These are phyloP conservation scores for Tetanocera ferruginea DNA, from an alignment of 2,888 invertebrate genomes.

Conservation along the genomic window DNA sequence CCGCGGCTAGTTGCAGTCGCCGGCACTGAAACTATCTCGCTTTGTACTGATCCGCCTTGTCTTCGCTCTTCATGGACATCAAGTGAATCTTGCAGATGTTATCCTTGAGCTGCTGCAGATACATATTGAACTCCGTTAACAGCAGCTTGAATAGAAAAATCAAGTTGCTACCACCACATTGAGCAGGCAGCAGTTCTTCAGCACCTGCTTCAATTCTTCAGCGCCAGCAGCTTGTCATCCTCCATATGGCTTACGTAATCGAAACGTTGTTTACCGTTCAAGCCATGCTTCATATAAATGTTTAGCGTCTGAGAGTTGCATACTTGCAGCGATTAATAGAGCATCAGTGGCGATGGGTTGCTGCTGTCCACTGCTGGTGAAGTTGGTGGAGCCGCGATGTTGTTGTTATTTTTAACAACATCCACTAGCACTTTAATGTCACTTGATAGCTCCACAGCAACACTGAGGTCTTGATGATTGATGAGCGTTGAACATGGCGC, in stretches of 20 bases:
- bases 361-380: neutral
- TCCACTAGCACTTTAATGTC: neutral
- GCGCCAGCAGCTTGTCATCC: constrained; percentile 52
- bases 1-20: neutral
- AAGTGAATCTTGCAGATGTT: constrained; percentile 48
- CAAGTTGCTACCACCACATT: constrained; percentile 47
- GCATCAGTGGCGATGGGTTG: neutral
- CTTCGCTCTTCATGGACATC: constrained; percentile 46
- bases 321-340: neutral
- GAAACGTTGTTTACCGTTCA: constrained; percentile 42
- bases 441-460: constrained; percentile 47
- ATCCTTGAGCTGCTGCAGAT: constrained; percentile 41
- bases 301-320: neutral
- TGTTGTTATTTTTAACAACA: constrained; percentile 2
- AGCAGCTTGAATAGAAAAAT: constrained; percentile 52
- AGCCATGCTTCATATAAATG: neutral
- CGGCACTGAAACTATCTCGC: constrained; percentile 50
- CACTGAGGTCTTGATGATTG: constrained; percentile 40
- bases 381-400: constrained; percentile 2
- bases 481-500: neutral
- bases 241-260: constrained; percentile 55
- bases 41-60: constrained; percentile 57
- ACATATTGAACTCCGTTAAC: constrained; percentile 54
- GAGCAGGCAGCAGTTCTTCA: constrained; percentile 47
- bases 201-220: too few relatives aligned